Evolutionary conservation across 2,797 vertebrate genomes (phyloP), one percentile per base, ranked within the genome.

Genomic region (Borostomias antarcticus): DNA sequence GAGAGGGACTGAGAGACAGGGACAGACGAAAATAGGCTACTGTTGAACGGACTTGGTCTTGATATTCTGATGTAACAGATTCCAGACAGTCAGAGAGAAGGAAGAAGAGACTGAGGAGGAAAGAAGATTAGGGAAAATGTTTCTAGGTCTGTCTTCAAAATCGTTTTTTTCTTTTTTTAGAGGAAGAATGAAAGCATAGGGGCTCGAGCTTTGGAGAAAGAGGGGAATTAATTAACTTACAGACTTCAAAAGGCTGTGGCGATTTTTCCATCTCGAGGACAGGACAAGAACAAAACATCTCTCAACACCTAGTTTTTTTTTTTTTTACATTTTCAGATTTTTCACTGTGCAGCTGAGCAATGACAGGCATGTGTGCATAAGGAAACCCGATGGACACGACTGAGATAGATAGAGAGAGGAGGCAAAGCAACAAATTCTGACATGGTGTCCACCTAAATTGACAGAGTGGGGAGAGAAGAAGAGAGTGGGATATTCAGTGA

Each of bases 381-480:
- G 73, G 79, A 75, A 70, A 76, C 79, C 63, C 83, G 76, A 81
- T 86, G 85, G 79, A 86, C 86, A 82, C 78, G 52, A 80, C 78
- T 82, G 80, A 85, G 80, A 68, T 33, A 70, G 56, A 45, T 48
- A 68, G 77, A 77, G 73, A 85, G 81, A 85, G n/a, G n/a, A n/a
- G 74, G 79, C 77, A 78, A 77, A 79, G 80, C 81, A 82, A 70
- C 82, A 77, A 69, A 68, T 75, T 86, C 74, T 89, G 87, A 89
- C 86, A 91, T 88, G 88, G 82, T 91, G 90, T 74, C 82, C 83
- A 90, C 79, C 85, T 86, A 85, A 76, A 87, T 77, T 89, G 85
- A 89, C 82, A 86, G 61, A 70, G 80, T 79, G 70, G 72, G 75
- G 80, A 82, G 82, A 87, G 85, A 84, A 87, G 85, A 84, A 79